Percentiles rank a stretch among this genome's conserved stretches.
These are phyloP conservation scores for Nesometra sesokonis DNA, from an alignment of 35 echinoderm and acorn worm species.

Conservation along the genomic window DNA sequence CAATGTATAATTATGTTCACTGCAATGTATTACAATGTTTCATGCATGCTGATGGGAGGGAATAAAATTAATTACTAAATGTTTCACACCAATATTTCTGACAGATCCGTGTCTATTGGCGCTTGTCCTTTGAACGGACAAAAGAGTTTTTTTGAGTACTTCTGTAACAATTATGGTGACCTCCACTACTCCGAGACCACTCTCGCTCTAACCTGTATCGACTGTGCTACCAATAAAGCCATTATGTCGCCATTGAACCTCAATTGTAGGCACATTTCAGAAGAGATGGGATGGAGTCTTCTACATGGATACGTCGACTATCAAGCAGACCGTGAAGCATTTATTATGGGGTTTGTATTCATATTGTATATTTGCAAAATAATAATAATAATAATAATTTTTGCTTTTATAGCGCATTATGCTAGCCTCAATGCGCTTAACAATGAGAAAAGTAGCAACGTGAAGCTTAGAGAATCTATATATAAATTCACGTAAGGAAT, in stretches of 20 bases:
- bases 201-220: not conserved
- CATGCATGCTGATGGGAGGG: too few relatives aligned
- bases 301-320: not conserved
- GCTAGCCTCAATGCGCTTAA: too few relatives aligned
- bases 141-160: not conserved
- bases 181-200: not conserved
- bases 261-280: not conserved
- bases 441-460: too few relatives aligned
- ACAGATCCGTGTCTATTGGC: not conserved
- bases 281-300: not conserved
- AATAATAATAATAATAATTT: too few relatives aligned
- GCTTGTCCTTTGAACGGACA: not conserved
- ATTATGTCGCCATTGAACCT: not conserved
- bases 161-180: not conserved
- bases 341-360: not conserved
- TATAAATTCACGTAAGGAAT: too few relatives aligned
- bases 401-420: too few relatives aligned
- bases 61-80: too few relatives aligned
- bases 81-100: too few relatives aligned
- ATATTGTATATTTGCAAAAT: too few relatives aligned
- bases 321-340: not conserved
- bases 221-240: not conserved
- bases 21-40: too few relatives aligned
- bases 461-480: too few relatives aligned
- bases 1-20: too few relatives aligned